These are phyloP conservation scores for Caranx ignobilis DNA, from an alignment of 2,113 vertebrate genomes.

Conservation along the genomic window DNA sequence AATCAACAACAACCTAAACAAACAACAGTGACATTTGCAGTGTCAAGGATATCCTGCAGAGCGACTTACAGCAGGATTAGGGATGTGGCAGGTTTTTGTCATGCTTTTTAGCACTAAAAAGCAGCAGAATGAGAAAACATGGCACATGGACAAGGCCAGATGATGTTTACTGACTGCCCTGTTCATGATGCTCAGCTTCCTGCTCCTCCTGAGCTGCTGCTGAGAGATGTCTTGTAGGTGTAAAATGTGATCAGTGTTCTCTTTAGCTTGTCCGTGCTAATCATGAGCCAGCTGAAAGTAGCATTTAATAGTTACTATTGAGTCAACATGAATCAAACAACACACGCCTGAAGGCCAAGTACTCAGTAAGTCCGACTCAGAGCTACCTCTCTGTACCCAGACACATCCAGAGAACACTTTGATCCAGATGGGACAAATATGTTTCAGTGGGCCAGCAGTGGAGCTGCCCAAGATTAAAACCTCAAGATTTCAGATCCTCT, in stretches of 20 bases:
- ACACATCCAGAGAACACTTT: constrained; percentile 11
- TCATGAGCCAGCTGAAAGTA: constrained; percentile 12
- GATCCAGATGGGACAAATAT: constrained; percentile 50
- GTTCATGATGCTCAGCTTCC: constrained; percentile 54
- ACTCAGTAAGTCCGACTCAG: background rate
- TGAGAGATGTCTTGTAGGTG: constrained; percentile 63
- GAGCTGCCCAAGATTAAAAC: constrained; percentile 15
- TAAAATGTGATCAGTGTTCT: constrained; percentile 66
- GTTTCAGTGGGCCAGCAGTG: background rate
- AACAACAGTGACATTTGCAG: constrained; percentile 58
- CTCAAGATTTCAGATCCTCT: constrained; percentile 10
- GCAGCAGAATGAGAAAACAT: constrained; percentile 24
- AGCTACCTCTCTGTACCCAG: constrained; percentile 19
- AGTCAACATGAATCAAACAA: background rate
- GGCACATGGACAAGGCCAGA: constrained; percentile 37
- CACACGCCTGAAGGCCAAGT: background rate
- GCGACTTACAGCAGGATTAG: constrained; percentile 6
- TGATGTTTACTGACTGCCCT: constrained; percentile 18
- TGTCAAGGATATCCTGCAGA: constrained; percentile 40
- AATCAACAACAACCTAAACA: constrained; percentile 41
- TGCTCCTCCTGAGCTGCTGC: constrained; percentile 61
- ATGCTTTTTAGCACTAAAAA: constrained; percentile 43
- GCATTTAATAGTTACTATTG: background rate
- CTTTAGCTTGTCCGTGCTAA: constrained; percentile 34
- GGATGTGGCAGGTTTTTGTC: constrained; percentile 4